Conservation (phyloP, 2,888 invertebrate genomes). For the Pheosia gnoma region DNA sequence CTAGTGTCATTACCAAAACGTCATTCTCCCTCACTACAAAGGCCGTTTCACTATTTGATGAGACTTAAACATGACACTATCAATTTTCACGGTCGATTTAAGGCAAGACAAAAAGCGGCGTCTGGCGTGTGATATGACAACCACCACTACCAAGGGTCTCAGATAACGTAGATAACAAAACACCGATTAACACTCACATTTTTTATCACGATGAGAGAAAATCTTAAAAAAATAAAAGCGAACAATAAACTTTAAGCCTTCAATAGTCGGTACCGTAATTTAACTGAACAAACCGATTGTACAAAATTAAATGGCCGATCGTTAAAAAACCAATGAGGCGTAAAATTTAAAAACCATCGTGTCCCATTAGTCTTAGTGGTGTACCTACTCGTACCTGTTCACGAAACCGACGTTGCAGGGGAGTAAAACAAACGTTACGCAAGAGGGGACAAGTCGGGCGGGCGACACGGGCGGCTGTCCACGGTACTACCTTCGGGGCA, state of each 20-base stretch:
- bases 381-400: conserved; percentile 18
- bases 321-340: conserved; percentile 20
- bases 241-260: conserved; percentile 32
- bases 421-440: conserved; percentile 60
- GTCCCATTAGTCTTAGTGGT: conserved; percentile 25
- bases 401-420: conserved; percentile 29
- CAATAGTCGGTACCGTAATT: conserved; percentile 28
- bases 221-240: conserved; percentile 22
- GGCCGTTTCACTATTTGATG: conserved; percentile 21
- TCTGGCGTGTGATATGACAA: conserved; percentile 47
- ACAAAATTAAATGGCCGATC: conserved; percentile 19
- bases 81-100: conserved; percentile 66
- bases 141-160: conserved; percentile 25
- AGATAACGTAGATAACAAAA: conserved; percentile 36
- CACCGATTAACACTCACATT: conserved; percentile 31
- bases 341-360: conserved; percentile 20
- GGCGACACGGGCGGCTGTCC: conserved; percentile 53
- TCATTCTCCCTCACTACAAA: conserved; percentile 21
- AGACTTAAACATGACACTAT: conserved; percentile 46
- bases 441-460: conserved; percentile 63
- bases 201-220: conserved; percentile 15
- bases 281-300: conserved; percentile 15
- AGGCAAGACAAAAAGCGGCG: conserved; percentile 54
- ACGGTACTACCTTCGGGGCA: conserved; percentile 52
- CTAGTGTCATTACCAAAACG: conserved; percentile 23